A percentile compares a stretch with the other conserved stretches of the same genome.
Conservation (phyloP, 2,888 invertebrate species). For the Gymnosoma rotundatum region DNA sequence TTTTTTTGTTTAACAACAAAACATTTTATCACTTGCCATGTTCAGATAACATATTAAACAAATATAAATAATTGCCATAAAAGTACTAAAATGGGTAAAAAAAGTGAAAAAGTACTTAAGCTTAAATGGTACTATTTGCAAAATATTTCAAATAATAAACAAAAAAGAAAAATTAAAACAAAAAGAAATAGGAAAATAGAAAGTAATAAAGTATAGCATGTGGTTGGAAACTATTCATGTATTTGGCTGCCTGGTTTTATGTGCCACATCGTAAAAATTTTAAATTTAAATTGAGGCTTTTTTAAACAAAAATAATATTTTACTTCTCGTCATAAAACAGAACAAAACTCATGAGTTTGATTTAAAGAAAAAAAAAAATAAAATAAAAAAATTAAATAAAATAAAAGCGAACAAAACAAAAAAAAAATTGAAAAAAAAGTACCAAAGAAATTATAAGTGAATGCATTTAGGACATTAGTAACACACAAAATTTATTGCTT, state of each 20-base stretch:
- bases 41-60: slow-evolving; percentile 51
- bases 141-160: no score
- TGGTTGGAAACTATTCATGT: slow-evolving; percentile 24
- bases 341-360: not conserved
- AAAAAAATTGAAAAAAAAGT: not conserved
- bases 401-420: not conserved
- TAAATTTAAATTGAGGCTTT: slow-evolving; percentile 18
- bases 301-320: not conserved
- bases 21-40: slow-evolving; percentile 59
- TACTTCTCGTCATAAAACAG: not conserved
- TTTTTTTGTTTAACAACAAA: slow-evolving; percentile 40
- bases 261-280: slow-evolving; percentile 16
- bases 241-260: not conserved
- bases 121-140: no score
- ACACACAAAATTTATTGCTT: no score
- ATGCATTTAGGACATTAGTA: no score
- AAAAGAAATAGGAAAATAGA: not conserved
- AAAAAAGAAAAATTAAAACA: not conserved
- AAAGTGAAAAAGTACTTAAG: no score
- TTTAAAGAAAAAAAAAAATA: no score
- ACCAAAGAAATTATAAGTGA: no score
- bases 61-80: slow-evolving; percentile 36
- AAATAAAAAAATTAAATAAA: no score
- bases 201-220: slow-evolving; percentile 3
- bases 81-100: no score